Base-by-base conservation (phyloP, 2,113 vertebrate genomes). In the Conger conger region DNA sequence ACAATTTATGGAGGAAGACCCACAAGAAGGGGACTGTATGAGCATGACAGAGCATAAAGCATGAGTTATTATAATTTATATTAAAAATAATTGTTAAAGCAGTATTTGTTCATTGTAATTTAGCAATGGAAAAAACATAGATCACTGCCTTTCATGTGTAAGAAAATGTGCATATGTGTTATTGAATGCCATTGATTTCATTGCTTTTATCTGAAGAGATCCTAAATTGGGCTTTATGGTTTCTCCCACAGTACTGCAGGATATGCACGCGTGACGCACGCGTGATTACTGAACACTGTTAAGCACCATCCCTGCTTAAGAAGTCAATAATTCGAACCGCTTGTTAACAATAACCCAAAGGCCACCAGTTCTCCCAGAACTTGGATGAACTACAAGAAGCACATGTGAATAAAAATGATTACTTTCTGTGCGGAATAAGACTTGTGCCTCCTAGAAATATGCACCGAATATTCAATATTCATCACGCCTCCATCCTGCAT, bases 141-240 rank as follows among this genome's bases (percentile, higher is more conserved):
- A 20, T 63, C 57, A 63, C 18, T 63, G 57, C 23, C 8, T 23
- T 23, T 27, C 23, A 7, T 63, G 57, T 8, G 23, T 63, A 23
- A 27, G 3, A 63, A 63, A 23, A 23, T 23, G 57, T 63, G 4
- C 23, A 63, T 50, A 63, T 8, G 27, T 57, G 54, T 57, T 20
- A 63, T 27, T 63, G 57, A 63, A 27, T 63, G 57, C 20, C 57
- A 63, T 23, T 63, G 57, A 27, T 27, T 27, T 63, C 45, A 50
- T 50, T 13, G 45, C 45, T 11, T 50, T 1, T 11, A 50, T 50
- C 6, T n/a, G 38, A 57, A 8, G 60, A 40, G 54, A 76, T 86
- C 83, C 83, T 77, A 54, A 82, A 40, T 42, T 23, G 42, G 53
- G 81, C 60, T 83, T 87, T 53, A 30, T 23, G 83, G 85, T 84